Evolutionary conservation across 2,888 invertebrate species (phyloP), one percentile per base, ranked within the genome.

Genomic region (Eledone cirrhosa): DNA sequence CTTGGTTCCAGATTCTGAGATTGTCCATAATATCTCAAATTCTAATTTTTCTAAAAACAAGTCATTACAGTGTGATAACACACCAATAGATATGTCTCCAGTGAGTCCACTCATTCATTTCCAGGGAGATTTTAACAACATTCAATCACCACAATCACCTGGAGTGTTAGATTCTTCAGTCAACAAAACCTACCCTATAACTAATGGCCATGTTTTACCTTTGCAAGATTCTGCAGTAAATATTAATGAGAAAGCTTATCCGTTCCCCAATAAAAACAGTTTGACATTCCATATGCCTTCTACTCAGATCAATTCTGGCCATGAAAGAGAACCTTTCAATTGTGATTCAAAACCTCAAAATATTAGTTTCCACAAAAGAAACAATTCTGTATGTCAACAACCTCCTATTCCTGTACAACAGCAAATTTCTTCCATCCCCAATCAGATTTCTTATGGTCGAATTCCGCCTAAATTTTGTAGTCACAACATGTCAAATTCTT

Each of bases 251-350:
- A 75, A 75, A n/a, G 24, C 47, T 48, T 27, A 29, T n/a, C 75
- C 48, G 29, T 75, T 48, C 75, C n/a, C n/a, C 27, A 33, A 72
- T 74, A 48, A 75, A 27, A 47, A 47, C 48, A 48, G 24, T 47
- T 19, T 75, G 75, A 75, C 75, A 24, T 75, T 75, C 48, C 75
- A 33, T 75, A 48, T 48, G 48, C 75, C 75, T 75, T 75, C 75
- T 47, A 24, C 48, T 75, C 75, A 47, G 24, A 48, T 48, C 19
- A 48, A 75, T 75, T 75, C 47, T 41, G 47, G 47, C 75, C 48
- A 48, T 47, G 75, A 75, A 48, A 47, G 47, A 27, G 75, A 75
- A 48, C 16, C 24, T 48, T 75, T 48, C 24, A 48, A 29, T 48
- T 48, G 48, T 75, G 75, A 75, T 75, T 75, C 48, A n/a, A 75